Conservation (phyloP, 2,888 invertebrate species). For the Melanostoma mellinum region DNA sequence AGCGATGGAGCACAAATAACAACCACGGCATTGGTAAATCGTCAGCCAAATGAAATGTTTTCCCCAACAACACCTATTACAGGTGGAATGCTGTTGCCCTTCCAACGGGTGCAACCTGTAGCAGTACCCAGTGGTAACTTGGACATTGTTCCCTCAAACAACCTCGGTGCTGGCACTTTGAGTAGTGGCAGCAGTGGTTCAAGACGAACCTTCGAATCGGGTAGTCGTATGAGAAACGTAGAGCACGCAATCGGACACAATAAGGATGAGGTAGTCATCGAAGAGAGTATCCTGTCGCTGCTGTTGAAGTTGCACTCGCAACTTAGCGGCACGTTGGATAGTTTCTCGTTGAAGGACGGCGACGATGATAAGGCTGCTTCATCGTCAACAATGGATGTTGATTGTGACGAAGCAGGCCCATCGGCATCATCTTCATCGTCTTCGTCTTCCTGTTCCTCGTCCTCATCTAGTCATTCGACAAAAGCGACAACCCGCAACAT, state of each 20-base stretch:
- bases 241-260: conserved; percentile 81
- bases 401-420: conserved; percentile 79
- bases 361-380: conserved; percentile 71
- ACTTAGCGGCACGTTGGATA: conserved; percentile 91
- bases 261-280: conserved; percentile 85
- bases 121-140: conserved; percentile 80
- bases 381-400: conserved; percentile 78
- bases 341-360: conserved; percentile 86
- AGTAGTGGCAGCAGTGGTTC: conserved; percentile 74
- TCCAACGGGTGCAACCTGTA: conserved; percentile 82
- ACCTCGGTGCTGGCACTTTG: conserved; percentile 73
- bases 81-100: conserved; percentile 81
- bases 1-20: conserved; percentile 64
- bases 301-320: conserved; percentile 95
- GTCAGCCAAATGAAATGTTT: conserved; percentile 79
- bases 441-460: conserved; percentile 48
- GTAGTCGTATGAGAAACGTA: conserved; percentile 79
- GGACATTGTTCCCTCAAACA: conserved; percentile 83
- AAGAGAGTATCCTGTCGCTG: conserved; percentile 95
- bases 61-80: conserved; percentile 78
- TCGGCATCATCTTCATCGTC: conserved; percentile 74
- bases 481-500: conserved; percentile 76
- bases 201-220: conserved; percentile 76
- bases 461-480: conserved; percentile 54
- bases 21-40: conserved; percentile 56